phyloP scores from a whole-genome alignment of 37 sponge, comb jelly and placozoan genomes.

The Bolinopsis microptera region DNA sequence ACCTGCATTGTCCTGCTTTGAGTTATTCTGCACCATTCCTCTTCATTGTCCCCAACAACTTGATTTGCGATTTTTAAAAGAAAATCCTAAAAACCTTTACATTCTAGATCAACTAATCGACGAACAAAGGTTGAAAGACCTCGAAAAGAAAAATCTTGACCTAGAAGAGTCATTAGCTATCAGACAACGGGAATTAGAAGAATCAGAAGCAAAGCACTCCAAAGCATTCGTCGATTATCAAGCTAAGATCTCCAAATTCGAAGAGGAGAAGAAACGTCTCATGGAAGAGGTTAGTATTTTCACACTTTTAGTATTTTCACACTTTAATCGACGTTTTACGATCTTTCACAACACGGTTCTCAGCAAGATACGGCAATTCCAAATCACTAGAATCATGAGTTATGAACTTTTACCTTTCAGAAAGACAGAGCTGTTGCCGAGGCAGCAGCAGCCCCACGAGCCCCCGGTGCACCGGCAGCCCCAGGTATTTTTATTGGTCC shows the following conservation, averaged over 20 bases:
- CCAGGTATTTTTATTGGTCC: background rate
- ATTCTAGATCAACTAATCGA: constrained; percentile 1
- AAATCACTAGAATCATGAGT: no score
- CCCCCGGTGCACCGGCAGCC: constrained; percentile 46
- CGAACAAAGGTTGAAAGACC: constrained; percentile 50
- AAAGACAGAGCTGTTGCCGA: constrained; percentile 67
- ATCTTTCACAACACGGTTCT: no score
- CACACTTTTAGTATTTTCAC: no score
- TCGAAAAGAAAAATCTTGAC: constrained; percentile 22
- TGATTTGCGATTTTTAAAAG: no score
- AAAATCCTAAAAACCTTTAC: no score
- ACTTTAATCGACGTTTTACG: background rate
- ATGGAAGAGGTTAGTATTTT: background rate
- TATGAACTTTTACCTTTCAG: background rate
- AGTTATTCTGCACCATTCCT: no score
- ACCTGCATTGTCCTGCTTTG: no score
- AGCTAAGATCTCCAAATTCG: constrained; percentile 52
- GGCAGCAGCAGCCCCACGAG: constrained; percentile 57
- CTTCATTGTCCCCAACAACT: no score
- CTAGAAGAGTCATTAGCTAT: constrained; percentile 8
- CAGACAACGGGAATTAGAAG: constrained; percentile 43
- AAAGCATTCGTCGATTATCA: constrained; percentile 61
- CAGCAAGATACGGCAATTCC: no score
- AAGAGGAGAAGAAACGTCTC: constrained; percentile 38
- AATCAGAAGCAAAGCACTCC: constrained; percentile 41